phyloP scores from a whole-genome alignment of 2,797 vertebrate genomes.

The Chelon auratus region DNA sequence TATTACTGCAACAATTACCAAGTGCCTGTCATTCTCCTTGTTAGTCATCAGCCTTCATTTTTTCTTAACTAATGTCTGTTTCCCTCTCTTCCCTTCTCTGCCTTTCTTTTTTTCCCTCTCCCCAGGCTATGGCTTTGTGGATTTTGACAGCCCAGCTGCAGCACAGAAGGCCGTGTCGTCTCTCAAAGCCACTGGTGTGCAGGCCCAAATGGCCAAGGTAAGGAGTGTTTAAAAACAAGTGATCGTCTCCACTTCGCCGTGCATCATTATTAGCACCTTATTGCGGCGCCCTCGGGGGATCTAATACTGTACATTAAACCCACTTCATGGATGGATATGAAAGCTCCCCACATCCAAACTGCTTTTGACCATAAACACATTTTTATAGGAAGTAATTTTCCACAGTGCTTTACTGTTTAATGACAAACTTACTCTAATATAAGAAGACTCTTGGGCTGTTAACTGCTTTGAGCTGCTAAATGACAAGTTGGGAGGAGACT shows the following conservation, averaged over 20 bases:
- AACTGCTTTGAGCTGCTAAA: conserved; percentile 26
- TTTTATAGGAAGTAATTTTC: conserved; percentile 54
- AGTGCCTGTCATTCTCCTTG: conserved; percentile 77
- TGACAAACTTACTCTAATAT: conserved; percentile 37
- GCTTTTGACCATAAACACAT: conserved; percentile 52
- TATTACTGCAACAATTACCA: conserved; percentile 83
- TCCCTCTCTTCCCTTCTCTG: conserved; percentile 25
- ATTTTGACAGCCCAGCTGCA: conserved; percentile 97
- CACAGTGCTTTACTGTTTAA: conserved; percentile 35
- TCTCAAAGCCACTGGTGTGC: conserved; percentile 96
- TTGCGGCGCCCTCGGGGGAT: conserved; percentile 8
- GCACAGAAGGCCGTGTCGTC: conserved; percentile 98
- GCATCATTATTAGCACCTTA: conserved; percentile 34
- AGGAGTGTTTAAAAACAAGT: conserved; percentile 47
- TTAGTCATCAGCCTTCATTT: conserved; percentile 73
- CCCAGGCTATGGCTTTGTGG: conserved; percentile 97
- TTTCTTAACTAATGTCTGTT: conserved; percentile 56
- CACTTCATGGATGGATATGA: conserved; percentile 39
- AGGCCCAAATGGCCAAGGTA: conserved; percentile 99
- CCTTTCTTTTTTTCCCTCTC: conserved; percentile 43
- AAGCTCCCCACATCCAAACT: conserved; percentile 36
- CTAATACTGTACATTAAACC: conserved; percentile 34
- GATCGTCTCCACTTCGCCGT: conserved; percentile 11
- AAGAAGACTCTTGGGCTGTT: conserved; percentile 28
- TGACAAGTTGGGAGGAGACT: conserved; percentile 22